Evolutionary conservation across 2,797 vertebrate genomes (phyloP).

Genomic region (Rhinogobio ventralis): DNA sequence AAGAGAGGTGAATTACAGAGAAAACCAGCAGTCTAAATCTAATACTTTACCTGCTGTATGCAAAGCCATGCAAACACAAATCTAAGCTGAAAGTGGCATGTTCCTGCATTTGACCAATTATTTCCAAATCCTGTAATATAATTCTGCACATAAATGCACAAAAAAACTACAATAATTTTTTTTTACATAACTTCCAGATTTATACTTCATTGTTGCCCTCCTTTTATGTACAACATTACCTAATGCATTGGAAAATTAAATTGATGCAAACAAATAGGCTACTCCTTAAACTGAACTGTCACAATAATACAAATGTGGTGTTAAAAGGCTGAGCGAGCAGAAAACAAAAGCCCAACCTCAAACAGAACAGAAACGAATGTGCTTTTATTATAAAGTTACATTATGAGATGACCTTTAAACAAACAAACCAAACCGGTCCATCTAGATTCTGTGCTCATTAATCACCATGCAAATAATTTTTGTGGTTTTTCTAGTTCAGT

Average conservation of each 20-base stretch:
- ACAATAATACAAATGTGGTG: not conserved
- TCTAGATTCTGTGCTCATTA: not conserved
- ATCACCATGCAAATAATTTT: not conserved
- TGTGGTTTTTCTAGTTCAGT: not conserved
- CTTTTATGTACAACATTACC: not conserved
- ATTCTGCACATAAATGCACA: not conserved
- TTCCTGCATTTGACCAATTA: not conserved
- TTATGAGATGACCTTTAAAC: not conserved
- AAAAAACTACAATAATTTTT: no score
- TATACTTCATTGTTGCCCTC: not conserved
- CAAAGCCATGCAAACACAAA: not conserved
- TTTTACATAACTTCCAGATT: not conserved
- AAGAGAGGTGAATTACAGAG: constrained; percentile 31
- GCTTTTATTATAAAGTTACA: not conserved
- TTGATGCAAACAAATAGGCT: no score
- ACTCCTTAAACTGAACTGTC: not conserved
- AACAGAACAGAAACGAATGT: not conserved
- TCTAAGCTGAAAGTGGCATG: not conserved
- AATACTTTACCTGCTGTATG: not conserved
- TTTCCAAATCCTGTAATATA: not conserved
- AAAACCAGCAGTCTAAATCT: not conserved
- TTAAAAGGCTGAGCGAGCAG: not conserved
- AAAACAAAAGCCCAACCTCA: not conserved
- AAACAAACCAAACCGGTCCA: not conserved
- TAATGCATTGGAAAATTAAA: not conserved